These are phyloP conservation scores for Aphaenogaster ashmeadi DNA, from an alignment of 1,140 invertebrate genomes.

Conservation along the genomic window DNA sequence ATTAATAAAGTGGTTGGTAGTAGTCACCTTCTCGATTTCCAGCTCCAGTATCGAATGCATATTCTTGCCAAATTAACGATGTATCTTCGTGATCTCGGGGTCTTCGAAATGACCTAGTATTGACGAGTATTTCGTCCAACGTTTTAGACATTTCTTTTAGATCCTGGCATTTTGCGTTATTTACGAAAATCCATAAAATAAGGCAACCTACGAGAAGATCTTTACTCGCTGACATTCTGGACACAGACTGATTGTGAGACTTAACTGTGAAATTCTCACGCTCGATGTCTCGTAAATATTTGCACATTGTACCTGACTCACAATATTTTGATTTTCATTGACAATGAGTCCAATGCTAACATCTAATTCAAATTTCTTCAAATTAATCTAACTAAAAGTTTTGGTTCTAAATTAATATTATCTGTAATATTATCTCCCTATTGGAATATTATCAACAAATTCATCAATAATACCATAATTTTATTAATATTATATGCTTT, in stretches of 20 bases:
- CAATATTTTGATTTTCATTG: conserved; percentile 69
- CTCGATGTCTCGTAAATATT: conserved; percentile 8
- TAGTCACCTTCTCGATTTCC: conserved; percentile 80
- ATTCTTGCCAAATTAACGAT: conserved; percentile 74
- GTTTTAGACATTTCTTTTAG: conserved; percentile 16
- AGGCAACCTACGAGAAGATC: conserved; percentile 5
- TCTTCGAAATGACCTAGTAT: not conserved
- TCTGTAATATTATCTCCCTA: not conserved
- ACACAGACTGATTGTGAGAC: not conserved
- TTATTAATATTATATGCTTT: not conserved
- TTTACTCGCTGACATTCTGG: conserved; percentile 49
- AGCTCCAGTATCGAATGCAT: conserved; percentile 74
- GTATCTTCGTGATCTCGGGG: conserved; percentile 27
- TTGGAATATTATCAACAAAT: not conserved
- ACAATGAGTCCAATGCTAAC: not conserved
- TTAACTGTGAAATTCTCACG: not conserved
- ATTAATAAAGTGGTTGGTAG: not conserved
- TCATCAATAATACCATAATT: not conserved
- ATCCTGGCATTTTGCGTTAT: not conserved
- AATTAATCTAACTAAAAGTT: not conserved
- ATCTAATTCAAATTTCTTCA: conserved; percentile 3
- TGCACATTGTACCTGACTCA: not conserved
- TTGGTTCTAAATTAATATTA: not conserved
- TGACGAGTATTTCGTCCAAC: conserved; percentile 9
- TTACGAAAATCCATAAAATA: conserved; percentile 38